phyloP scores from a whole-genome alignment of 2,888 invertebrate species.

The Oligia fasciuncula region DNA sequence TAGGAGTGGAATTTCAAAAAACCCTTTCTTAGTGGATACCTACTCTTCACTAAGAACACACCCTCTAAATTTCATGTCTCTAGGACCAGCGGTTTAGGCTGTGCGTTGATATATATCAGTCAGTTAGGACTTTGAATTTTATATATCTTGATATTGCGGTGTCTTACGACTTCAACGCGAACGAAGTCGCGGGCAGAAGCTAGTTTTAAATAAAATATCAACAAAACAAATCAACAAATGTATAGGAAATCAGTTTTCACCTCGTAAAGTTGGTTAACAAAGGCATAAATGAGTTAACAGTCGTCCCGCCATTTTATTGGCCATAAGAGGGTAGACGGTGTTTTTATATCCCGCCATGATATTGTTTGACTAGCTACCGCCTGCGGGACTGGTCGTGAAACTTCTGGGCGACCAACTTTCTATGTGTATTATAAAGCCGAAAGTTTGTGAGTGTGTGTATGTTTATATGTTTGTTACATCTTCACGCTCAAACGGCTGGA shows the following conservation, averaged over 20 bases:
- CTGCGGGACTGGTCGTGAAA: slow-evolving; percentile 2
- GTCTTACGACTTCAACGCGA: too few relatives aligned
- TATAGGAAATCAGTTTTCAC: slow-evolving; percentile 46
- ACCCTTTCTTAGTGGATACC: too few relatives aligned
- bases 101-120: too few relatives aligned
- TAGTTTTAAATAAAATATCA: neutral
- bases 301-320: slow-evolving; percentile 35
- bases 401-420: slow-evolving; percentile 19
- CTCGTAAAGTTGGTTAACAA: slow-evolving; percentile 45
- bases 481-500: too few relatives aligned
- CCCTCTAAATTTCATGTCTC: too few relatives aligned
- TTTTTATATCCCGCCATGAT: slow-evolving; percentile 41
- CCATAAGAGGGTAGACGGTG: slow-evolving; percentile 25
- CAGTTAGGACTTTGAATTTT: too few relatives aligned
- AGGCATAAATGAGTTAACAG: slow-evolving; percentile 40
- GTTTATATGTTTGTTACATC: too few relatives aligned
- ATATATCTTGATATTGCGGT: too few relatives aligned
- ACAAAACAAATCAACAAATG: neutral
- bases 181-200: neutral
- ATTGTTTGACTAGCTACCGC: slow-evolving; percentile 19
- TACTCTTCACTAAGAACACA: too few relatives aligned
- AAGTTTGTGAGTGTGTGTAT: too few relatives aligned
- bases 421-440: neutral
- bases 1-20: too few relatives aligned
- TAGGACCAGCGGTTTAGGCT: too few relatives aligned